Evolutionary conservation across 2,888 invertebrate genomes (phyloP).

Genomic region (Troilus luridus): DNA sequence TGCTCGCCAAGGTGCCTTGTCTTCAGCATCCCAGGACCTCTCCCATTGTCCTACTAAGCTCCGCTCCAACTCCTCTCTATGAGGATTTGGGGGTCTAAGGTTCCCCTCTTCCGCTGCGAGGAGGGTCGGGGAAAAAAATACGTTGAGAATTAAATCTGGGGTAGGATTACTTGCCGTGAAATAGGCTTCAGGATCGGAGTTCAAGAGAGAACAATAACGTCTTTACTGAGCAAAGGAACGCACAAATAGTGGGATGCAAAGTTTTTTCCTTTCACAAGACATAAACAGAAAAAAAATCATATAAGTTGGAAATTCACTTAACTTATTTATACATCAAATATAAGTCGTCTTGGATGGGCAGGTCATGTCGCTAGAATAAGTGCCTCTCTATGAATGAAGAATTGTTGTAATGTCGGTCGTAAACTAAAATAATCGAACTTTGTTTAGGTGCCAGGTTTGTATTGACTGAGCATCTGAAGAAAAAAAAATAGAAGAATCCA

Average conservation of each 20-base stretch:
- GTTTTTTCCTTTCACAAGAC: too few species aligned
- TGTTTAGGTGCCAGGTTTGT: background rate
- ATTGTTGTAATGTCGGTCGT: background rate
- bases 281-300: too few species aligned
- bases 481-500: background rate
- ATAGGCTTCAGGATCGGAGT: background rate
- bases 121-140: background rate
- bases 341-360: too few species aligned
- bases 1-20: background rate
- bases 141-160: constrained; percentile 43
- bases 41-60: background rate
- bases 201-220: background rate
- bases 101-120: background rate
- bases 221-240: background rate
- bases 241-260: too few species aligned
- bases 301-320: too few species aligned
- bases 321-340: too few species aligned
- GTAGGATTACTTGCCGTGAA: constrained; percentile 26
- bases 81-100: constrained; percentile 24
- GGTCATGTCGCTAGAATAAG: too few species aligned
- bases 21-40: constrained; percentile 21
- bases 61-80: constrained; percentile 14
- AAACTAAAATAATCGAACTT: background rate
- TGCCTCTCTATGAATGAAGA: too few species aligned
- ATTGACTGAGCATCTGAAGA: background rate